phyloP scores from a whole-genome alignment of 2,888 invertebrate genomes.

The Epirrhoe alternata region DNA sequence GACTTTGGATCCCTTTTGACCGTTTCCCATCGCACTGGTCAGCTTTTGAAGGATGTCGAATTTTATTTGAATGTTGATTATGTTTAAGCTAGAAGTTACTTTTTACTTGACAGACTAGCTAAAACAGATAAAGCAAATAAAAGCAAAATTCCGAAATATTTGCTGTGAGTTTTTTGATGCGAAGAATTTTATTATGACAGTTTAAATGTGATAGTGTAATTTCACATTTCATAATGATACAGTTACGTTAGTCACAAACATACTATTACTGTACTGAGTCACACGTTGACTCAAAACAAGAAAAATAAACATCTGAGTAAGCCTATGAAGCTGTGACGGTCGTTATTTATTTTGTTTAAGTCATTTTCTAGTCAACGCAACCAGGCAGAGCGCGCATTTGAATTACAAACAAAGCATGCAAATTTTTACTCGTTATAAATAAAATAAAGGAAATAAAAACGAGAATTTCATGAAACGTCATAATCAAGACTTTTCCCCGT shows the following conservation, averaged over 20 bases:
- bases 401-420: slow-evolving; percentile 3
- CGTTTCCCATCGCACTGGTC: slow-evolving; percentile 46
- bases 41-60: slow-evolving; percentile 14
- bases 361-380: slow-evolving; percentile 2
- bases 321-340: slow-evolving; percentile 43
- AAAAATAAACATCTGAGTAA: slow-evolving; percentile 65
- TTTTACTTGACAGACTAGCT: too few species aligned
- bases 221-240: slow-evolving; percentile 54
- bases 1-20: slow-evolving; percentile 55
- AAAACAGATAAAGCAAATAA: too few species aligned
- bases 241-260: slow-evolving; percentile 68
- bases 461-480: not conserved
- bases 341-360: slow-evolving; percentile 24
- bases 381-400: slow-evolving; percentile 1
- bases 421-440: slow-evolving; percentile 1
- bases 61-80: not conserved
- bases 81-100: too few species aligned
- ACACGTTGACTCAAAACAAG: slow-evolving; percentile 73
- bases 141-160: not conserved
- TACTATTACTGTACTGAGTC: slow-evolving; percentile 59
- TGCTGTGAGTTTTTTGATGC: not conserved
- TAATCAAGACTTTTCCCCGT: not conserved
- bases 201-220: slow-evolving; percentile 26
- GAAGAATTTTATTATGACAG: slow-evolving; percentile 1
- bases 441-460: not conserved